These are phyloP conservation scores for Punctoribates punctum DNA, from an alignment of 2,888 invertebrate species.

Conservation along the genomic window DNA sequence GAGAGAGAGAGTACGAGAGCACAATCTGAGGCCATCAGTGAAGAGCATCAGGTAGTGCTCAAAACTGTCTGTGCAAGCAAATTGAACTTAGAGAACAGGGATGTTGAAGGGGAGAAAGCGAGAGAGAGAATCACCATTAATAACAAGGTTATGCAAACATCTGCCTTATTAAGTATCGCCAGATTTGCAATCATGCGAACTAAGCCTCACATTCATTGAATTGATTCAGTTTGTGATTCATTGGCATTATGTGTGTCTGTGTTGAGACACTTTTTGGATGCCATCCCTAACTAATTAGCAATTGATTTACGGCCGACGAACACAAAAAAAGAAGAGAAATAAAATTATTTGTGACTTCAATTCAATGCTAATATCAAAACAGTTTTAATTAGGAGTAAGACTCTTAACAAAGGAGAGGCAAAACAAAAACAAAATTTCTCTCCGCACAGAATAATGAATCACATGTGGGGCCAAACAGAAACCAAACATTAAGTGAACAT, in stretches of 20 bases:
- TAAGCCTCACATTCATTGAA: not conserved
- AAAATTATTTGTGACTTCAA: too few species aligned
- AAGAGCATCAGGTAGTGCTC: slow-evolving; percentile 27
- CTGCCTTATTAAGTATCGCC: slow-evolving; percentile 18
- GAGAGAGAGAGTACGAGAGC: not conserved
- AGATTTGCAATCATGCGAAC: slow-evolving; percentile 20
- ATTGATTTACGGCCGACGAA: slow-evolving; percentile 1
- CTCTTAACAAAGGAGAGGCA: too few species aligned
- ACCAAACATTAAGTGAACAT: too few species aligned
- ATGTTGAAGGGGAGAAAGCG: not conserved
- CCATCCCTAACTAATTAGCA: not conserved
- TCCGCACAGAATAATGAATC: too few species aligned
- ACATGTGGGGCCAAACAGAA: too few species aligned
- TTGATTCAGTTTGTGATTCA: not conserved
- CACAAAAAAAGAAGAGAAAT: not conserved
- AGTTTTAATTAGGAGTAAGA: too few species aligned
- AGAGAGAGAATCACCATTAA: not conserved
- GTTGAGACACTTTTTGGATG: not conserved
- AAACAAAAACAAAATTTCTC: too few species aligned
- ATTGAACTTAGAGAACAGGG: too few species aligned
- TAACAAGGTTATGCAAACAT: slow-evolving; percentile 7
- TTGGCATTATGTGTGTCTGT: not conserved
- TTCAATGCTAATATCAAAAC: too few species aligned
- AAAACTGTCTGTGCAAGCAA: too few species aligned
- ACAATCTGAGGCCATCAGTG: not conserved